Conservation (phyloP, 2,113 vertebrate genomes). For the Mustela nigripes region DNA sequence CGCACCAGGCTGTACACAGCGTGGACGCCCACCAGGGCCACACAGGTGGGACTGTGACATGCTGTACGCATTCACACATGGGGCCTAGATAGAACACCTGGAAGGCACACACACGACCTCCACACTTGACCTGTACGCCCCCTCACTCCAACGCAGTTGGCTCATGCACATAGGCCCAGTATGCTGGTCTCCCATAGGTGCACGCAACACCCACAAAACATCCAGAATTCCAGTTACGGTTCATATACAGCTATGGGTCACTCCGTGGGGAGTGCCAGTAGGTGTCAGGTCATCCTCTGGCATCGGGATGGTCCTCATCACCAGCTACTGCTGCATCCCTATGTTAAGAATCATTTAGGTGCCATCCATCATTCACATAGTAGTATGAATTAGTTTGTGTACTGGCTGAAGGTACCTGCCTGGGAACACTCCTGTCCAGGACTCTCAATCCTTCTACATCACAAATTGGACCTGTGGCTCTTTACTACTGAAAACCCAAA, state of each 20-base stretch:
- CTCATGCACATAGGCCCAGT: background rate
- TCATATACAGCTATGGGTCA: background rate
- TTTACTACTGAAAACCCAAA: background rate
- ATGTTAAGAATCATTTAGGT: background rate
- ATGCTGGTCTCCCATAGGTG: background rate
- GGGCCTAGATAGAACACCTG: background rate
- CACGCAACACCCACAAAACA: background rate
- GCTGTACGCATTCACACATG: background rate
- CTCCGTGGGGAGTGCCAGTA: background rate
- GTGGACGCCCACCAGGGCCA: background rate
- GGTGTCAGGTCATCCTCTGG: background rate
- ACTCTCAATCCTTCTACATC: background rate
- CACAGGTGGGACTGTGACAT: too few relatives aligned
- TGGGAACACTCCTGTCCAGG: background rate
- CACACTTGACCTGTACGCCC: accelerated
- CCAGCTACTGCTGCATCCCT: background rate
- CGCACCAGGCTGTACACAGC: background rate
- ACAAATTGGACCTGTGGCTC: background rate
- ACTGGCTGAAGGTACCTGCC: background rate
- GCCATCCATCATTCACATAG: background rate
- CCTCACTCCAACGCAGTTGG: background rate
- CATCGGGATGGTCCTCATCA: background rate
- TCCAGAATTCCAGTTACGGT: background rate
- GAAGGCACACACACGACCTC: background rate
- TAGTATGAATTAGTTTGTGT: background rate